Percentiles rank a stretch among this genome's conserved stretches.
phyloP scores from a whole-genome alignment of 37 sponge, comb jelly and placozoan genomes.

The Oscarella lobularis region DNA sequence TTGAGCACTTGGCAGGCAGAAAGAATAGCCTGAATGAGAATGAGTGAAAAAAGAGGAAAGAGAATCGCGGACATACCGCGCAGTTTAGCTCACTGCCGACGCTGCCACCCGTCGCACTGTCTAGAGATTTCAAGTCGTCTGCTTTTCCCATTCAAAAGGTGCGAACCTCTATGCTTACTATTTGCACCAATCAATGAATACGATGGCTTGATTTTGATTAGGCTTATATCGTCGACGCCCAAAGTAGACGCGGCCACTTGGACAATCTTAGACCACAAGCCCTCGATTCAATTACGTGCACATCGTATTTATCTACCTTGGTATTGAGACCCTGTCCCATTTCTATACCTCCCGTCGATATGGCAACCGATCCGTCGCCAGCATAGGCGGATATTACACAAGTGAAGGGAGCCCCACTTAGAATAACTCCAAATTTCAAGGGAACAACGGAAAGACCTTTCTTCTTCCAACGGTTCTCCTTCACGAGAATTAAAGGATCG shows the following conservation, averaged over 20 bases:
- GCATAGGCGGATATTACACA: slow-evolving; percentile 44
- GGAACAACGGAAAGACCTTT: slow-evolving; percentile 38
- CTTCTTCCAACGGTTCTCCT: slow-evolving; percentile 70
- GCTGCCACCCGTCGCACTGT: neutral
- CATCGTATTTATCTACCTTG: slow-evolving; percentile 37
- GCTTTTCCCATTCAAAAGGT: no score
- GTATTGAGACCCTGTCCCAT: slow-evolving; percentile 74
- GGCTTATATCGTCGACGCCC: slow-evolving; percentile 32
- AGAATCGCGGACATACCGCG: neutral
- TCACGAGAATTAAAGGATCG: no score
- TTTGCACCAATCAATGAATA: slow-evolving; percentile 42
- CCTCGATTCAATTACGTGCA: neutral
- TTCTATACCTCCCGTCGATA: slow-evolving; percentile 60
- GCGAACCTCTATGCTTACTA: no score
- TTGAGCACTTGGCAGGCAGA: neutral
- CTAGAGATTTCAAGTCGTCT: no score
- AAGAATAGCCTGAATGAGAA: neutral
- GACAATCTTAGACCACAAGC: slow-evolving; percentile 4
- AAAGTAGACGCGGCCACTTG: slow-evolving; percentile 59
- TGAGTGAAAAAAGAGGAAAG: neutral
- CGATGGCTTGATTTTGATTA: slow-evolving; percentile 36
- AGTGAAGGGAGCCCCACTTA: slow-evolving; percentile 25
- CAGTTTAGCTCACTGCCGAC: neutral
- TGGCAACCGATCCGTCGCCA: slow-evolving; percentile 62
- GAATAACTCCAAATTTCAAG: slow-evolving; percentile 22